Conservation (phyloP, 2,888 invertebrate genomes). For the Halocaridina rubra region DNA sequence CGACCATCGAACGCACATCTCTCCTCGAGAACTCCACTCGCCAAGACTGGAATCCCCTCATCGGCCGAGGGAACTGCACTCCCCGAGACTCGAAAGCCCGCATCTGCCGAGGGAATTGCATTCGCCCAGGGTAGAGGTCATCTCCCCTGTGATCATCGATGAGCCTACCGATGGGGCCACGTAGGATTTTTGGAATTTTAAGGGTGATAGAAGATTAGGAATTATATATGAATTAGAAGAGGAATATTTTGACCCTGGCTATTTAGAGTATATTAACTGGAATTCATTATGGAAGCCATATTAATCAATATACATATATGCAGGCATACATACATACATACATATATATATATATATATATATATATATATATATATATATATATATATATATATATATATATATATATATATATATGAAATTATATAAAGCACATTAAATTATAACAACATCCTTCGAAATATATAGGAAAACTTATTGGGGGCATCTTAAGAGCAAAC, state of each 20-base stretch:
- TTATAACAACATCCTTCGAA: too few species aligned
- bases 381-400: background rate
- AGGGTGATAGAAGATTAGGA: background rate
- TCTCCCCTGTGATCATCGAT: constrained; percentile 40
- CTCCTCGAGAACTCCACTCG: constrained; percentile 51
- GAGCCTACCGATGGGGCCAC: constrained; percentile 32
- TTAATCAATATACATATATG: background rate
- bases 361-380: background rate
- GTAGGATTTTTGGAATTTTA: background rate
- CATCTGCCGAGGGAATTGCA: constrained; percentile 50
- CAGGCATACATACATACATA: background rate
- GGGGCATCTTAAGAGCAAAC: too few species aligned
- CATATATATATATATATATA: background rate
- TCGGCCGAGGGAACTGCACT: constrained; percentile 45
- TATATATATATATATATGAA: background rate
- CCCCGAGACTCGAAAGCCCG: constrained; percentile 46
- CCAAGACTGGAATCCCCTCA: constrained; percentile 47
- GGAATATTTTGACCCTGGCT: too few species aligned
- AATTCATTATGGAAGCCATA: background rate
- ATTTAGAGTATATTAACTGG: too few species aligned
- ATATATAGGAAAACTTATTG: too few species aligned
- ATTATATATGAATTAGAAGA: background rate
- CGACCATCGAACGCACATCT: constrained; percentile 51
- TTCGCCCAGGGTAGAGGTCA: constrained; percentile 38
- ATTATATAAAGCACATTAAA: background rate